phyloP scores from a whole-genome alignment of 2,888 invertebrate species.

The Lypha dubia region DNA sequence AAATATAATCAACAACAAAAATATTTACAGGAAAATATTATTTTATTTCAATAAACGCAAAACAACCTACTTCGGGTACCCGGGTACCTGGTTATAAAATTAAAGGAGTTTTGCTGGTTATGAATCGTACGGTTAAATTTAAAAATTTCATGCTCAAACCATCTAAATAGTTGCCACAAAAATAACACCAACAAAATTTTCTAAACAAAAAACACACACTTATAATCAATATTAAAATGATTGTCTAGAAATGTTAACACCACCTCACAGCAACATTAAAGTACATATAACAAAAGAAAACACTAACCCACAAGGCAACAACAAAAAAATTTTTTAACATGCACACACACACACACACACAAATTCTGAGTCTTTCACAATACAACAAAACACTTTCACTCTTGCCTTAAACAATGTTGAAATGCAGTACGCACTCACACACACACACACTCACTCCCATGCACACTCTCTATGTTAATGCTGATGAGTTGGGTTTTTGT shows the following conservation, averaged over 20 bases:
- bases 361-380: background rate
- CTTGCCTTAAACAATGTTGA: constrained; percentile 42
- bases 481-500: constrained; percentile 3
- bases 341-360: constrained; percentile 3
- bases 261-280: constrained; percentile 20
- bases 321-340: constrained; percentile 17
- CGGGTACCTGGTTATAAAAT: too few species aligned
- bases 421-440: constrained; percentile 34
- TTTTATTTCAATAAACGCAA: too few species aligned
- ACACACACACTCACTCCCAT: too few species aligned
- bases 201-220: constrained; percentile 17
- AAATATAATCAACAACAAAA: too few species aligned
- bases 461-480: too few species aligned
- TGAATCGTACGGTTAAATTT: too few species aligned
- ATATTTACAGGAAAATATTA: too few species aligned
- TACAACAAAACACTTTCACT: constrained; percentile 60
- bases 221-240: constrained; percentile 32
- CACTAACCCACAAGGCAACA: constrained; percentile 6
- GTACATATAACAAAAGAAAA: constrained; percentile 39
- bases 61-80: too few species aligned
- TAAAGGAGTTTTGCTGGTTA: too few species aligned
- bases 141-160: background rate
- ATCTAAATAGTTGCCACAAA: constrained; percentile 3
- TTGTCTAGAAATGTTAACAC: constrained; percentile 18
- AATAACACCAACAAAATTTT: background rate